Evolutionary conservation across 1,140 invertebrate species (phyloP).

Genomic region (Drosophila ambigua): DNA sequence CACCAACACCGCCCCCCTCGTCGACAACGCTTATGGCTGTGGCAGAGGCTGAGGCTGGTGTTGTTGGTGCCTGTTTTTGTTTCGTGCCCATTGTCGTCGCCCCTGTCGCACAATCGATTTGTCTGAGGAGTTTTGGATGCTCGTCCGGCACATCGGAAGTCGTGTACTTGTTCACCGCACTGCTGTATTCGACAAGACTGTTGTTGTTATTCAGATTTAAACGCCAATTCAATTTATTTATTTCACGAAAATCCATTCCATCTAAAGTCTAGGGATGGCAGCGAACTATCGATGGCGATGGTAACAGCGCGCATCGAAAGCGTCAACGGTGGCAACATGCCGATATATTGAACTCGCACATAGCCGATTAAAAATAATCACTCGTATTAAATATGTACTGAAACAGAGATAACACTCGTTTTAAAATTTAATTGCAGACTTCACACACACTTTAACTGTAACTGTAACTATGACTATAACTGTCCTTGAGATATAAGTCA

Average conservation of each 20-base stretch:
- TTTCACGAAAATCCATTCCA: conserved; percentile 68
- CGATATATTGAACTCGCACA: too few species aligned
- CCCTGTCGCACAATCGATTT: conserved; percentile 27
- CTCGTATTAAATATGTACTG: too few species aligned
- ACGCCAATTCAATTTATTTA: conserved; percentile 72
- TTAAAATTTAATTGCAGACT: too few species aligned
- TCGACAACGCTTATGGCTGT: conserved; percentile 35
- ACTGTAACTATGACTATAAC: too few species aligned
- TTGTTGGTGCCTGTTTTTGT: conserved; percentile 67
- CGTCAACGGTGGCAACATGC: too few species aligned
- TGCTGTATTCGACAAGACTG: conserved; percentile 55
- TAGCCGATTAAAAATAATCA: too few species aligned
- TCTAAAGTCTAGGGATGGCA: conserved; percentile 51
- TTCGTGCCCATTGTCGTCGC: conserved; percentile 65
- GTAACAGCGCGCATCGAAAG: too few species aligned
- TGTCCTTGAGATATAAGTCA: too few species aligned
- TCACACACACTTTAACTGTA: too few species aligned
- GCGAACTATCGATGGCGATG: conserved; percentile 9
- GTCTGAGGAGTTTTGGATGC: conserved; percentile 30
- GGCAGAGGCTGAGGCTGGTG: conserved; percentile 12
- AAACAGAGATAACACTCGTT: too few species aligned
- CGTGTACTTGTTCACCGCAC: conserved; percentile 38
- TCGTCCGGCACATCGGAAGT: conserved; percentile 52
- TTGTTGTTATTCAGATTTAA: conserved; percentile 70
- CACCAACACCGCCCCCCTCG: conserved; percentile 24